Percentiles rank a stretch among this genome's conserved stretches.
phyloP scores from a whole-genome alignment of 2,113 vertebrate genomes.

The Hippoglossus stenolepis region DNA sequence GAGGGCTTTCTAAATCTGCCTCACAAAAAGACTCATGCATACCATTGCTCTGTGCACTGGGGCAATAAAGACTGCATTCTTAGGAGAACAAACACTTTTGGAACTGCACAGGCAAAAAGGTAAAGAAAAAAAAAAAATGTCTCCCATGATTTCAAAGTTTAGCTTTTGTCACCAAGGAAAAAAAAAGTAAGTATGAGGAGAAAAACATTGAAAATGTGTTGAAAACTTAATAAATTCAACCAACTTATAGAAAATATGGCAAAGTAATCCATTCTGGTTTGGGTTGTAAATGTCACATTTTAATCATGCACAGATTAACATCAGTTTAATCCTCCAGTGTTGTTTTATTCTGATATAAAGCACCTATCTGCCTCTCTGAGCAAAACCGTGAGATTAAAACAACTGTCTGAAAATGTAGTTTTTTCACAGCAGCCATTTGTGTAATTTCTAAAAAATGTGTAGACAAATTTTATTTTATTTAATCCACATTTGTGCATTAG shows the following conservation, averaged over 20 bases:
- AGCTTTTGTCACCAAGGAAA: not conserved
- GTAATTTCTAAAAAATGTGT: not conserved
- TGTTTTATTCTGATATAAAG: constrained; percentile 21
- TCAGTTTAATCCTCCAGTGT: constrained; percentile 8
- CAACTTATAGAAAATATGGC: not conserved
- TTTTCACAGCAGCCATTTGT: not conserved
- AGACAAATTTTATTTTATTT: not conserved
- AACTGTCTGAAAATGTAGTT: not conserved
- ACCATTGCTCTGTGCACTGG: constrained; percentile 77
- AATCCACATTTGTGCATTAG: not conserved
- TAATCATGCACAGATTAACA: constrained; percentile 30
- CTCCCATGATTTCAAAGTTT: not conserved
- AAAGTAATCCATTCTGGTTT: not conserved
- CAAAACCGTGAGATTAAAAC: constrained; percentile 18
- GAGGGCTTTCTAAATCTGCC: constrained; percentile 84
- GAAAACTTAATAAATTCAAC: not conserved
- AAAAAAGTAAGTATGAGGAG: too few relatives aligned
- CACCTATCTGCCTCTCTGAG: not conserved
- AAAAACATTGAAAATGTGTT: not conserved
- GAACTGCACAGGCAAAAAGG: constrained; percentile 41
- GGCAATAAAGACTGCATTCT: constrained; percentile 80
- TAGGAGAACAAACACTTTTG: constrained; percentile 70
- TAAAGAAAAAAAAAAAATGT: constrained; percentile 5
- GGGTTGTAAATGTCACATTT: constrained; percentile 27
- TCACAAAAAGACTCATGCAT: constrained; percentile 82